Conservation (phyloP, 2,113 vertebrate genomes). For the Gymnocephalus cernua region DNA sequence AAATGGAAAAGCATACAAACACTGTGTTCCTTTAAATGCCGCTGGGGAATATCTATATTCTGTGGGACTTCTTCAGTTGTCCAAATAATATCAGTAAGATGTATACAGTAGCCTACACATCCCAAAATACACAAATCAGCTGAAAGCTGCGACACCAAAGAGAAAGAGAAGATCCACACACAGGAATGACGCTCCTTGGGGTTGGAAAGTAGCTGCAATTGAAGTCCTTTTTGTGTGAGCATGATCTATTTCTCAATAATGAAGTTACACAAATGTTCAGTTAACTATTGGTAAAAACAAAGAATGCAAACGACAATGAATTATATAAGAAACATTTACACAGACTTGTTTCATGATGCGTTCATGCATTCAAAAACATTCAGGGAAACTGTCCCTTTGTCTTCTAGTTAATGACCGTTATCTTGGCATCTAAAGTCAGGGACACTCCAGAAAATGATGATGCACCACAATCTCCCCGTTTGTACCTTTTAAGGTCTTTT, state of each 20-base stretch:
- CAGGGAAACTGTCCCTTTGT: not conserved
- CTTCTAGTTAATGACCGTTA: not conserved
- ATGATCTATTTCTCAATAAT: not conserved
- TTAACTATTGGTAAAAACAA: not conserved
- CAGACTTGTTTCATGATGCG: not conserved
- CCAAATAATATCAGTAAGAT: not conserved
- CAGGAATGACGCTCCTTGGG: not conserved
- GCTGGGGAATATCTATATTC: not conserved
- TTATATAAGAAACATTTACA: not conserved
- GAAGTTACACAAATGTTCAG: not conserved
- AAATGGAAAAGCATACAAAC: conserved; percentile 66
- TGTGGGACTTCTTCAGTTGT: not conserved
- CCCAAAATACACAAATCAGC: not conserved
- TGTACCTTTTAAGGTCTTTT: conserved; percentile 11
- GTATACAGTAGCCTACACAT: not conserved
- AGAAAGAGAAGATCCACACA: not conserved
- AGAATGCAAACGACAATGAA: not conserved
- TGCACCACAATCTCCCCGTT: conserved; percentile 7
- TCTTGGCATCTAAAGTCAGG: conserved; percentile 9
- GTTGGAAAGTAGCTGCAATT: not conserved
- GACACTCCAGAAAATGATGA: conserved; percentile 14
- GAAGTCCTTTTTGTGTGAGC: not conserved
- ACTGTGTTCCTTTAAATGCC: conserved; percentile 29
- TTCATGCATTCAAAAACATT: not conserved
- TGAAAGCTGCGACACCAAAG: not conserved